Base-by-base conservation (phyloP, 2,888 invertebrate species). In the Oxyscelio sp. region DNA sequence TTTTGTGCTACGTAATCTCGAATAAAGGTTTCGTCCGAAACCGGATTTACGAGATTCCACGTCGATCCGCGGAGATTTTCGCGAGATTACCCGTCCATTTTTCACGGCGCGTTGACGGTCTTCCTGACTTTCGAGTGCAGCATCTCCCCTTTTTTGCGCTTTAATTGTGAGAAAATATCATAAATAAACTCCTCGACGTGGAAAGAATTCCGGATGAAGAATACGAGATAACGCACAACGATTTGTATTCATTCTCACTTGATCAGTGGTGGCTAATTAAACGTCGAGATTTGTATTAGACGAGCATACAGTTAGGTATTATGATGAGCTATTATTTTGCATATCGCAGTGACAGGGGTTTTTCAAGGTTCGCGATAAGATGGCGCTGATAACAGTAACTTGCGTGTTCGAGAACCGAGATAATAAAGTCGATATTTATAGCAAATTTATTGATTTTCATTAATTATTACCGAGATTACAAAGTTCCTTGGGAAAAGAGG, bases 1-100 rank as follows among this genome's bases (percentile, higher is more conserved):
- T 71, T 83, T 83, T 83, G 66, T 24, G 34, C 11, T 6, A 6
- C 27, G 4, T 6, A 6, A 5, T 27, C 27, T 22, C 68, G 40
- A 81, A 70, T 75, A 74, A 75, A 77, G 77, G 50, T 81, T 81
- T 81, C 65, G 75, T 24, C 48, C 74, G 75, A 75, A 77, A 77
- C 77, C 83, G 83, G 83, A 83, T 65, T 78, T 83, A 58, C 80
- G 73, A 73, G 73, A 73, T 73, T 78, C 70, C 56, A 34, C 38
- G 63, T 13, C 24, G 65, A 73, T 78, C 70, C 56, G 43, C 38
- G 63, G 17, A 40, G 65, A 73, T 66, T 65, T 65, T 74, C 63
- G 58, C 70, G 48, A 61, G 70, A 70, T 79, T 61, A 61, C 17
- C 45, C 50, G 43, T 11, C 59, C 15, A 78, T 70, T 70, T 78